These are phyloP conservation scores for Melanotaenia duboulayi DNA, from an alignment of 2,113 vertebrate species.

Conservation along the genomic window DNA sequence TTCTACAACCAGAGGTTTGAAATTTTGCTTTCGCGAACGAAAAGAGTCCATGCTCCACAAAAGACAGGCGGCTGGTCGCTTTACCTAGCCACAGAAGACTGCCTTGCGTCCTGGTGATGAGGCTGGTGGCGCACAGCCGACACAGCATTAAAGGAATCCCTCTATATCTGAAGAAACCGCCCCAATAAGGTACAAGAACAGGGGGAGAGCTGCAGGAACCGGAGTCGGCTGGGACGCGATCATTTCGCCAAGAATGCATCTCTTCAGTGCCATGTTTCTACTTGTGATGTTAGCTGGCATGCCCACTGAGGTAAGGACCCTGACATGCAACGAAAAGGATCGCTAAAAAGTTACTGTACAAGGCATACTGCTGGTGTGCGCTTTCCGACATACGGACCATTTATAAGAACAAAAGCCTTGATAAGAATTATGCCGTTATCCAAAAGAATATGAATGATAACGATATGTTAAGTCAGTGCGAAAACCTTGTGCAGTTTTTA, in stretches of 20 bases:
- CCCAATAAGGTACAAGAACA: constrained; percentile 59
- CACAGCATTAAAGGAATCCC: constrained; percentile 70
- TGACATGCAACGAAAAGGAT: constrained; percentile 27
- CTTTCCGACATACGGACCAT: not conserved
- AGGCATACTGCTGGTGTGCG: not conserved
- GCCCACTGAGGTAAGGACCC: constrained; percentile 80
- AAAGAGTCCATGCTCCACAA: constrained; percentile 44
- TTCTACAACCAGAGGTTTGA: not conserved
- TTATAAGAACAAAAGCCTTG: not conserved
- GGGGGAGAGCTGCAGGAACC: constrained; percentile 49
- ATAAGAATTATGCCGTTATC: not conserved
- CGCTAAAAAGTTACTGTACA: constrained; percentile 65
- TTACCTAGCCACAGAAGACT: constrained; percentile 58
- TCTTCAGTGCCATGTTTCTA: constrained; percentile 86
- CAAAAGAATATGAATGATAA: not conserved
- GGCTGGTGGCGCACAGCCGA: constrained; percentile 78
- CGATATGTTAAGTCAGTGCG: not conserved
- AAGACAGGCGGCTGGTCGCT: constrained; percentile 58
- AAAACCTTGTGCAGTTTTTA: constrained; percentile 27
- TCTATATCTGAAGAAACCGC: constrained; percentile 75
- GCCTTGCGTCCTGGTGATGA: constrained; percentile 81
- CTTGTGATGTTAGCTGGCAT: constrained; percentile 83
- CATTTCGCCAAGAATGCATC: constrained; percentile 83
- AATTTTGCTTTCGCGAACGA: constrained; percentile 10
- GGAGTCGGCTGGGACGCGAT: constrained; percentile 69